A percentile compares a stretch with the other conserved stretches of the same genome.
phyloP scores from a whole-genome alignment of 2,113 vertebrate species.

The Nyctibius bracteatus region DNA sequence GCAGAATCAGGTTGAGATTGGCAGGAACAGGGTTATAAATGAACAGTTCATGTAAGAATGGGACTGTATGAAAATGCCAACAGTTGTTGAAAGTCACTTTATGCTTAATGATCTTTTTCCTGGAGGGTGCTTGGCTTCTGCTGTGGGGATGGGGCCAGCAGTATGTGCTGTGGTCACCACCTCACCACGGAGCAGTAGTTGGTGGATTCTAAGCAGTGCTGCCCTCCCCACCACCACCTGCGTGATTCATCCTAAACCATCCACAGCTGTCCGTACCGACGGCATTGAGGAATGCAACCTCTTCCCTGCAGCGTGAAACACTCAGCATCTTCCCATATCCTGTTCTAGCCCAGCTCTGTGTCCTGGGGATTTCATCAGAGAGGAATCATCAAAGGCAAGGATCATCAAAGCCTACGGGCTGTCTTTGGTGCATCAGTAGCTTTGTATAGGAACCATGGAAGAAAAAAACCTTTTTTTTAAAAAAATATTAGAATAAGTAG shows the following conservation, averaged over 20 bases:
- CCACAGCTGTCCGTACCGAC: accelerated
- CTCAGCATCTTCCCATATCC: background rate
- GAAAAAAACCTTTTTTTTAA: background rate
- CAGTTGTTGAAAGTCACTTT: background rate
- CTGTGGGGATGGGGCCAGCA: background rate
- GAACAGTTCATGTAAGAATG: background rate
- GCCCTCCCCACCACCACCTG: background rate
- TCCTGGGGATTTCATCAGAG: background rate
- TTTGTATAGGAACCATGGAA: background rate
- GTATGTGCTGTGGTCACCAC: background rate
- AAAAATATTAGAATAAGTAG: background rate
- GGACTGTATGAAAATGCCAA: background rate
- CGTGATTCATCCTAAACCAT: too few relatives aligned
- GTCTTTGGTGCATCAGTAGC: background rate
- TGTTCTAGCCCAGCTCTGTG: background rate
- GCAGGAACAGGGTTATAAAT: background rate
- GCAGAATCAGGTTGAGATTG: background rate
- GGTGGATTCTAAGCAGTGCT: background rate
- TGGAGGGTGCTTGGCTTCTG: background rate
- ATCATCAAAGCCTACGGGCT: background rate
- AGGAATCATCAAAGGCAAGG: background rate
- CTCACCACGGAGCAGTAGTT: background rate
- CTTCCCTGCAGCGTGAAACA: background rate
- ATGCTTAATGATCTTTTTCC: background rate
- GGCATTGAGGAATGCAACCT: background rate